Conservation (phyloP, 2,888 invertebrate species). For the Vannuccia rotundouncinata region DNA sequence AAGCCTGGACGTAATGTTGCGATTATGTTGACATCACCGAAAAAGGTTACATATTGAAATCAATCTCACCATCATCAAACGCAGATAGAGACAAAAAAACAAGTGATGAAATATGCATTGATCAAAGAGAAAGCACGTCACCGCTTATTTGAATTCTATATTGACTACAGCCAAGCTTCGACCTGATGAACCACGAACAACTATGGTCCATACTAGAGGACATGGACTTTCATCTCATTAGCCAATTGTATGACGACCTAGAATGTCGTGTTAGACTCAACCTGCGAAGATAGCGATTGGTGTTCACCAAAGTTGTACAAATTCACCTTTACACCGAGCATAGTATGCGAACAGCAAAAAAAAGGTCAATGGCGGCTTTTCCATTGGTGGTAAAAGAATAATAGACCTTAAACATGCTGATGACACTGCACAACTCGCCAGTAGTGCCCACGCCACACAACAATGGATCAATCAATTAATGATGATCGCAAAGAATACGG, state of each 20-base stretch:
- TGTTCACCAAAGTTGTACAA: not conserved
- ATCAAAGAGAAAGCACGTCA: not conserved
- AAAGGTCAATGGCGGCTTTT: not conserved
- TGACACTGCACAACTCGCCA: too few species aligned
- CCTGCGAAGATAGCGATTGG: not conserved
- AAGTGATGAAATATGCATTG: not conserved
- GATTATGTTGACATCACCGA: too few species aligned
- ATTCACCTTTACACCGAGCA: not conserved
- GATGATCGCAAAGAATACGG: too few species aligned
- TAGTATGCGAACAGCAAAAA: not conserved
- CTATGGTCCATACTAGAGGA: not conserved
- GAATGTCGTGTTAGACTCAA: not conserved
- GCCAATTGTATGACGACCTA: not conserved
- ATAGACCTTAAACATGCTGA: not conserved
- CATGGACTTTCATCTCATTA: conserved; percentile 1
- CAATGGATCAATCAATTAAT: too few species aligned
- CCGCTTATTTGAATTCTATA: not conserved
- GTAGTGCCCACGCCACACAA: too few species aligned
- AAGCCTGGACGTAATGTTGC: too few species aligned
- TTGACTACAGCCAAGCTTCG: conserved; percentile 10
- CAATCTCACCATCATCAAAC: not conserved
- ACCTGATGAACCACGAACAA: not conserved
- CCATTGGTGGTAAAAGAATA: not conserved
- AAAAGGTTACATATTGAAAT: too few species aligned
- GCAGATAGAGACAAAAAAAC: not conserved